A percentile compares a stretch with the other conserved stretches of the same genome.
phyloP scores from a whole-genome alignment of 2,797 vertebrate species.

The Mycteria americana region DNA sequence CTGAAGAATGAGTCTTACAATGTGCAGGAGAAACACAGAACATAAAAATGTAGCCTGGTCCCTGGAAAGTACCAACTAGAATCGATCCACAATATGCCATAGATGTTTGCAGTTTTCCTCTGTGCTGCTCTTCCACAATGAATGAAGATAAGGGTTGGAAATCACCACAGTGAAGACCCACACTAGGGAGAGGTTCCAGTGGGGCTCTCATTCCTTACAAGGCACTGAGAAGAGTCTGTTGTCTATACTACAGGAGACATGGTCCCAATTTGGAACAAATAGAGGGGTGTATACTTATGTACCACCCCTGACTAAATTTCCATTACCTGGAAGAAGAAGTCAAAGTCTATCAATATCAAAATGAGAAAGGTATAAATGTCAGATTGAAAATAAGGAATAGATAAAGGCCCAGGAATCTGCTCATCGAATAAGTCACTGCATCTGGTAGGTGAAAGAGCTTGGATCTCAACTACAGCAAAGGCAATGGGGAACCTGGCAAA shows the following conservation, averaged over 20 bases:
- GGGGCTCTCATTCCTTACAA: neutral
- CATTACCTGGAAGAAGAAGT: neutral
- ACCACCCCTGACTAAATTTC: neutral
- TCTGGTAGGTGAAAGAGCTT: neutral
- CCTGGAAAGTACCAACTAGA: neutral
- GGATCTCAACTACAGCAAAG: neutral
- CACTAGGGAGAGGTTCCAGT: neutral
- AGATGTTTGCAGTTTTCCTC: neutral
- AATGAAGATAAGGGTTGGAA: neutral
- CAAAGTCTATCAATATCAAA: neutral
- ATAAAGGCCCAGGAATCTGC: neutral
- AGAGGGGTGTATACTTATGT: neutral
- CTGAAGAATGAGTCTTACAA: neutral
- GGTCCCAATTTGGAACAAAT: neutral
- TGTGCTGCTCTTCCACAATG: neutral
- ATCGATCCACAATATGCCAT: neutral
- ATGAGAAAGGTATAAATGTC: neutral
- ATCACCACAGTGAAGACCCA: neutral
- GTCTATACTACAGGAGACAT: neutral
- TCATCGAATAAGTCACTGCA: neutral
- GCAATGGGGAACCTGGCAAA: neutral
- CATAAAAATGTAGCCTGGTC: neutral
- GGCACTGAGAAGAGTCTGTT: neutral
- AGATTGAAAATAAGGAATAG: neutral
- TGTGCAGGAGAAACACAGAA: neutral